Base-by-base conservation (phyloP, 2,888 invertebrate species). In the Notocelia uddmanniana region DNA sequence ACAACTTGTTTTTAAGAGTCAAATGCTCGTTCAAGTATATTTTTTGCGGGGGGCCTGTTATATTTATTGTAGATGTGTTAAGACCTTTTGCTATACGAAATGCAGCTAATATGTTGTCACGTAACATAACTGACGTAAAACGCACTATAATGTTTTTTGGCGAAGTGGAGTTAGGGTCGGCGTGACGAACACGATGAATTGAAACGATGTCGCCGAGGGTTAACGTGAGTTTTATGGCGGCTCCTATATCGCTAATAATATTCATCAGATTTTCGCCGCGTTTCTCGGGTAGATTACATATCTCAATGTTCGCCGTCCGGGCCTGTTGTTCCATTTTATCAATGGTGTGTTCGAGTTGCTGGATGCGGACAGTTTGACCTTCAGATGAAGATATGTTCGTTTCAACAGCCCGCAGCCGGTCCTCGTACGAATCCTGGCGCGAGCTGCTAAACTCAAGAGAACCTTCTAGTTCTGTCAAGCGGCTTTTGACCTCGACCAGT, bases 21-120 rank as follows among this genome's bases (percentile, higher is more conserved):
- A 60, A 13, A 23, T 60, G 60, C 45, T 60, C 60, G 26, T 60
- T 60, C 9, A 54, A 21, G 52, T 54, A 54, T 54, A 23, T 23
- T 54, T 54, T 54, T 5, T 54, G 23, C 6, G 13, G 11, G 8
- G 37, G 19, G 21, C 37, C 37, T 6, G 21, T 21, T 6, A 41
- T 37, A 6, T 19, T 11, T 11, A 59, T 2, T 21, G 37, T 13
- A 21, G 59, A 11, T 8, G 48, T 60, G n/a, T 21, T 60, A 13
- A 60, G n/a, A 2, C 48, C 37, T 37, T 64, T 54, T 11, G 54
- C 52, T 5, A 19, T 21, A n/a, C 64, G 52, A 21, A 54, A 54
- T 23, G 52, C 52, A 54, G 52, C 52, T 5, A 52, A 54, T 21
- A 52, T 21, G 15, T 54, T 54, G 13, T 54, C 52, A 13, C 52